Conservation (phyloP, 2,888 invertebrate species). For the Latheticus oryzae region DNA sequence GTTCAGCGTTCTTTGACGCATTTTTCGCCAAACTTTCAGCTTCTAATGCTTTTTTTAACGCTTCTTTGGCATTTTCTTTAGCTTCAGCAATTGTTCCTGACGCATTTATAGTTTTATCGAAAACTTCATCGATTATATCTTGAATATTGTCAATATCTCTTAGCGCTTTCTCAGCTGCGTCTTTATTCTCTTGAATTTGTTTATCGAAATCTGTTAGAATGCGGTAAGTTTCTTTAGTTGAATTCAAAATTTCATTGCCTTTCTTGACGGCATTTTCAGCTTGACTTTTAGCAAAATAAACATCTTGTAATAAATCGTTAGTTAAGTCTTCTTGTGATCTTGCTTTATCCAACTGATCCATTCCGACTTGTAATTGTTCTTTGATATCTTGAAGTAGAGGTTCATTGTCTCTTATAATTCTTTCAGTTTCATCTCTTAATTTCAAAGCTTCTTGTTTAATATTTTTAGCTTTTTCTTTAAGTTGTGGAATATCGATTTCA, state of each 20-base stretch:
- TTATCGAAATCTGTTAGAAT: slow-evolving; percentile 90
- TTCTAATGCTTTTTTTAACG: slow-evolving; percentile 77
- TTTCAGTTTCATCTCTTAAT: slow-evolving; percentile 68
- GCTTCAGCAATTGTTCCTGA: slow-evolving; percentile 79
- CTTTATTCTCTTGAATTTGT: slow-evolving; percentile 86
- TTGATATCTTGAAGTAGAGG: slow-evolving; percentile 72
- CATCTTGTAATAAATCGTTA: slow-evolving; percentile 82
- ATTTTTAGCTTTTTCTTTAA: slow-evolving; percentile 76
- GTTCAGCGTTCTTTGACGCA: slow-evolving; percentile 84
- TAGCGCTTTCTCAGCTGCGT: slow-evolving; percentile 82
- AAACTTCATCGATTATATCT: slow-evolving; percentile 76
- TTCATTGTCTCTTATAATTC: slow-evolving; percentile 69
- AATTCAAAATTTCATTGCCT: slow-evolving; percentile 83
- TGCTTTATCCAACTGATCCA: slow-evolving; percentile 74
- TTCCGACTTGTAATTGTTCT: slow-evolving; percentile 74
- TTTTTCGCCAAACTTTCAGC: slow-evolving; percentile 83
- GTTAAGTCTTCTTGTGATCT: slow-evolving; percentile 80
- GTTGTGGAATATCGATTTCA: slow-evolving; percentile 76
- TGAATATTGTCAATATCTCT: slow-evolving; percentile 81
- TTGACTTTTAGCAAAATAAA: slow-evolving; percentile 79
- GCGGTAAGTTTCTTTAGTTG: slow-evolving; percentile 83
- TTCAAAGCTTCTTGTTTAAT: slow-evolving; percentile 78
- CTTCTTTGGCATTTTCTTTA: slow-evolving; percentile 80
- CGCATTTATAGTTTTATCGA: slow-evolving; percentile 77
- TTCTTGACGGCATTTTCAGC: slow-evolving; percentile 87